These are phyloP conservation scores for Oreocharis arfaki DNA, from an alignment of 2,113 vertebrate genomes.

Conservation along the genomic window DNA sequence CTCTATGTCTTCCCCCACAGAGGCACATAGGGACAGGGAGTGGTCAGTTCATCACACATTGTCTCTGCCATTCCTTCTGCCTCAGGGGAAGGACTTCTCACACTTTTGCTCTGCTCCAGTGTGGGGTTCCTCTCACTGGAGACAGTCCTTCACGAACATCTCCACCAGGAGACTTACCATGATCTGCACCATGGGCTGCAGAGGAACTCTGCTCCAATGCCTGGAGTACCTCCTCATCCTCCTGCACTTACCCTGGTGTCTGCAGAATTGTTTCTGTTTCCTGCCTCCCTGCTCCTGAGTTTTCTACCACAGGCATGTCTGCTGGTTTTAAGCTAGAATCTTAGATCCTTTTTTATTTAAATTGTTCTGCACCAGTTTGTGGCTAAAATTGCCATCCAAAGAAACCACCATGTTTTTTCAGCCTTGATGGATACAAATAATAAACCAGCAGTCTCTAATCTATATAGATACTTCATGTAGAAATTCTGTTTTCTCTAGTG, in stretches of 20 bases:
- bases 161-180: fast-evolving
- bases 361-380: background rate
- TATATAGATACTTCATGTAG: background rate
- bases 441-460: background rate
- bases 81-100: background rate
- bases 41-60: background rate
- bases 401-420: background rate
- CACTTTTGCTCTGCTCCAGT: background rate
- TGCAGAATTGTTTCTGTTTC: background rate
- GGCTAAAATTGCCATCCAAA: background rate
- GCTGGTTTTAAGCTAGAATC: background rate
- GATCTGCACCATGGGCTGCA: background rate
- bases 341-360: background rate
- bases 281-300: background rate
- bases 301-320: background rate
- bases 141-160: background rate
- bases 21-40: too few species aligned
- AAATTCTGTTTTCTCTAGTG: background rate
- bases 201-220: background rate
- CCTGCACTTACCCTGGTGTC: fast-evolving
- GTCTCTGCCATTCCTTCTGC: fast-evolving
- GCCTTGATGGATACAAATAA: background rate
- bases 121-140: background rate
- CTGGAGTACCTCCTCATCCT: background rate
- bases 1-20: background rate